Evolutionary conservation across 2,797 vertebrate species (phyloP).

Genomic region (Acrocephalus scirpaceus): DNA sequence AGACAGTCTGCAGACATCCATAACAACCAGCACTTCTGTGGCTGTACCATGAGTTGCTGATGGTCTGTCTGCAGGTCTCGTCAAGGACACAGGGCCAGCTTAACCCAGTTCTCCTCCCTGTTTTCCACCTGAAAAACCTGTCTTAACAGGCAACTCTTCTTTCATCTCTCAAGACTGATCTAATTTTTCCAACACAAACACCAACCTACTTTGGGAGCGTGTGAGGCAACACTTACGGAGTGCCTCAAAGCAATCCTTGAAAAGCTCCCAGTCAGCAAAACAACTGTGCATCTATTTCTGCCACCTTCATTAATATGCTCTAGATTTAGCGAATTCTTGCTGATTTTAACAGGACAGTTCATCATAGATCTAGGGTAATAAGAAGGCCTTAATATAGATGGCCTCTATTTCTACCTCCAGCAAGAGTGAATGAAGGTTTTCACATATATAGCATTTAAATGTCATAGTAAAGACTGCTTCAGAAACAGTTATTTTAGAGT

Average conservation of each 20-base stretch:
- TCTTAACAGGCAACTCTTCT: background rate
- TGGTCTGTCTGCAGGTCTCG: background rate
- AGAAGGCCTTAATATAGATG: background rate
- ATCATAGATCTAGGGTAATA: background rate
- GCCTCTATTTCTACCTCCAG: background rate
- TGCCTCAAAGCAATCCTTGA: background rate
- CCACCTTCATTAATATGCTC: background rate
- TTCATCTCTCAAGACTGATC: background rate
- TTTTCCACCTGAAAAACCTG: background rate
- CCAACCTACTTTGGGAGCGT: background rate
- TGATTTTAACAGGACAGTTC: conserved; percentile 5
- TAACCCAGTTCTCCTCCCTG: background rate
- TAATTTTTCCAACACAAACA: background rate
- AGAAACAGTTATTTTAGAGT: background rate
- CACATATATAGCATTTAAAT: background rate
- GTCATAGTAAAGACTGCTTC: background rate
- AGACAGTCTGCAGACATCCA: background rate
- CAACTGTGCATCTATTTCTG: background rate
- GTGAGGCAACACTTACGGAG: background rate
- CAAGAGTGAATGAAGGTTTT: background rate
- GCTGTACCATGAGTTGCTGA: background rate
- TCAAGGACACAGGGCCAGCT: background rate
- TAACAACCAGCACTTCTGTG: background rate
- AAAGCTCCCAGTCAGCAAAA: conserved; percentile 26
- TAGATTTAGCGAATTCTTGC: conserved; percentile 5